These are phyloP conservation scores for Drosophila grimshawi DNA, from an alignment of 1,140 invertebrate genomes.

Conservation along the genomic window DNA sequence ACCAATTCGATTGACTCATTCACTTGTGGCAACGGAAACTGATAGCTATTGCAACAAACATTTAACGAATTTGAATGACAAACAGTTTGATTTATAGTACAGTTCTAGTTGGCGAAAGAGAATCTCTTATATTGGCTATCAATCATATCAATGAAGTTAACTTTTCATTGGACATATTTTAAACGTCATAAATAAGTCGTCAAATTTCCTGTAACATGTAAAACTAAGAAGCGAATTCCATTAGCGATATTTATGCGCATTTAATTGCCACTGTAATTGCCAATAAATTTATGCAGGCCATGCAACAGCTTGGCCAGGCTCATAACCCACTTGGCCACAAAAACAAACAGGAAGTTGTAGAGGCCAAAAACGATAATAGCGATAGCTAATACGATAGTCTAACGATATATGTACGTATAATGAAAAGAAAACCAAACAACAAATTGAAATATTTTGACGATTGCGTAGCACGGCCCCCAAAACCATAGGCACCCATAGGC, in stretches of 20 bases:
- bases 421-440: conserved; percentile 27
- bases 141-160: not conserved
- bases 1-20: conserved; percentile 30
- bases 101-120: not conserved
- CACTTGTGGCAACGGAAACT: not conserved
- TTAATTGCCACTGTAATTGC: conserved; percentile 69
- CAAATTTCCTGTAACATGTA: conserved; percentile 28
- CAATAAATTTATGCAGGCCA: conserved; percentile 63
- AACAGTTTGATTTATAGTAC: conserved; percentile 34
- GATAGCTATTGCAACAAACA: conserved; percentile 30
- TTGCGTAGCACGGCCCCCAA: conserved; percentile 61
- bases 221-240: conserved; percentile 46
- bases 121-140: not conserved
- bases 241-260: conserved; percentile 70
- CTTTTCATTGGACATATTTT: conserved; percentile 1
- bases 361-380: conserved; percentile 61
- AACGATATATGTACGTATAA: conserved; percentile 21
- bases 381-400: conserved; percentile 26
- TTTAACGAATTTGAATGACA: conserved; percentile 49
- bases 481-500: conserved; percentile 20
- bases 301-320: conserved; percentile 37
- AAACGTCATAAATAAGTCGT: conserved; percentile 15
- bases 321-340: conserved; percentile 56
- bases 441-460: conserved; percentile 71
- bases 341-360: conserved; percentile 56